Evolutionary conservation across 2,888 invertebrate genomes (phyloP), one percentile per base, ranked within the genome.

Genomic region (Brachypalpus laphriformis): DNA sequence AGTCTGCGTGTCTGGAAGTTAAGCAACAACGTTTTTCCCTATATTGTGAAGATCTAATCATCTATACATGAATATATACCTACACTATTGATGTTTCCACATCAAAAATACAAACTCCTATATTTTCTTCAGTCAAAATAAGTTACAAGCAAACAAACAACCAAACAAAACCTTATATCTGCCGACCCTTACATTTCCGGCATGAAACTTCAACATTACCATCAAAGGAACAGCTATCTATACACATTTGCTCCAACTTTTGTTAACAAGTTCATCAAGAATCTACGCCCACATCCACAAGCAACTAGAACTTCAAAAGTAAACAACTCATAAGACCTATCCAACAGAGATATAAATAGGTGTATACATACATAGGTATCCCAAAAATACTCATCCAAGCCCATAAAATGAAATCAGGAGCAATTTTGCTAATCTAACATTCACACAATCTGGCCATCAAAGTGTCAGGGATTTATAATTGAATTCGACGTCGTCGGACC

Each of bases 371-470:
- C 20, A 18, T 20, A 18, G 11, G 9, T 18, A 18, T 45, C 7
- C 16, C 20, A 3, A 31, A 14, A 14, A 14, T 2, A 54, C 16
- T 16, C 4, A 54, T n/a, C 16, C 16, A 28, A 54, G 9, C 3
- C 3, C 54, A 54, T 54, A 54, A 54, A 54, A 54, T 16, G 28
- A 31, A 54, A 54, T 54, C 54, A 54, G 54, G 16, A 54, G 8
- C 28, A 54, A 54, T 54, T 54, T 28, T 54, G 31, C 28, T 54
- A 54, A 54, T 54, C 54, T 54, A 54, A 54, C 31, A 31, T 54
- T 28, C 54, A 54, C 16, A 8, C 54, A 28, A 31, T 54, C 54
- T 54, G 54, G 31, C 9, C 28, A 54, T 54, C 54, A 54, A 54
- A 8, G 16, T 54, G 54, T 54, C 54, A 54, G 16, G 54, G 28